phyloP scores from a whole-genome alignment of 2,888 invertebrate genomes.

The Campopleginae sp. region DNA sequence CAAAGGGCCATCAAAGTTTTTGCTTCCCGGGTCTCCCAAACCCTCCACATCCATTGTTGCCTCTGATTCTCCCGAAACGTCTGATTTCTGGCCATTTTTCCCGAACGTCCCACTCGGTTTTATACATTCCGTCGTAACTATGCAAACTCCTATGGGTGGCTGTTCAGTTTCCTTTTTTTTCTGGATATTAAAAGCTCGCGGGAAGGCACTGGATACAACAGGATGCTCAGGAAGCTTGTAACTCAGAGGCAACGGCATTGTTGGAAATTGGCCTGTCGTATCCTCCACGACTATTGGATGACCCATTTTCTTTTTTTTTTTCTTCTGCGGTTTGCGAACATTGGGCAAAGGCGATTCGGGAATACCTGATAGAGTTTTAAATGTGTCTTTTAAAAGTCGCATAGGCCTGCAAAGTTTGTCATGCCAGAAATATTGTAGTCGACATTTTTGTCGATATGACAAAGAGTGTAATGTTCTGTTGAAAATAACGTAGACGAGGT shows the following conservation, averaged over 20 bases:
- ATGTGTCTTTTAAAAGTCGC: background rate
- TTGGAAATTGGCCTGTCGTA: conserved; percentile 18
- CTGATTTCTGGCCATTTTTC: background rate
- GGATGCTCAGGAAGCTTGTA: background rate
- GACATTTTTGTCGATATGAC: background rate
- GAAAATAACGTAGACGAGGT: background rate
- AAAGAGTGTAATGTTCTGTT: background rate
- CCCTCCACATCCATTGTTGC: background rate
- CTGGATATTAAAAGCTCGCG: background rate
- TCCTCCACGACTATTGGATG: conserved; percentile 61
- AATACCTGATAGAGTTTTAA: conserved; percentile 9
- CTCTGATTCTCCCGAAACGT: background rate
- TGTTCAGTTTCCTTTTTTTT: conserved; percentile 4
- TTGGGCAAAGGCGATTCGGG: background rate
- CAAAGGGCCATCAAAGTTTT: background rate
- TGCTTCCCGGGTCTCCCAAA: background rate
- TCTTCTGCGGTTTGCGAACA: conserved; percentile 18
- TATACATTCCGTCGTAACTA: conserved; percentile 38
- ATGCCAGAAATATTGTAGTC: background rate
- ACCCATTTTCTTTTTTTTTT: conserved; percentile 53
- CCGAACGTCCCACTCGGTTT: conserved; percentile 11
- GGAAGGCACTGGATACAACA: background rate
- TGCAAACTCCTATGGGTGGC: background rate
- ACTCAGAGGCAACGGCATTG: conserved; percentile 43
- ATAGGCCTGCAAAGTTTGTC: background rate